Conservation (phyloP, 1,140 invertebrate species). For the Temnothorax longispinosus region DNA sequence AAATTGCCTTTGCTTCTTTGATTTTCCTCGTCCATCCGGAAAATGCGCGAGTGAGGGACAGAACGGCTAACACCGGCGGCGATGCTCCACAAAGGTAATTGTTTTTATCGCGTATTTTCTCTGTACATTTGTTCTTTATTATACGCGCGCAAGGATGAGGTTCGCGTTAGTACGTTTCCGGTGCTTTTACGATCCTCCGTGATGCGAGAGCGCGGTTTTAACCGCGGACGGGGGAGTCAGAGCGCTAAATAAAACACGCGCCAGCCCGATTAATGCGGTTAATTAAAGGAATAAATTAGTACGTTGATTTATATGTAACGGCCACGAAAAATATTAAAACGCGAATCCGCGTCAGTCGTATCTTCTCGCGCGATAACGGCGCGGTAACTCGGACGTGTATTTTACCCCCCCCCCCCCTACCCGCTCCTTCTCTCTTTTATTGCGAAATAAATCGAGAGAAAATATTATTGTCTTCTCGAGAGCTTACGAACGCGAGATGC, state of each 20-base stretch:
- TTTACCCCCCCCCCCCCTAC: neutral
- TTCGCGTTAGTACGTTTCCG: constrained; percentile 37
- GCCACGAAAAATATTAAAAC: constrained; percentile 69
- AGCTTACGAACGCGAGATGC: constrained; percentile 21
- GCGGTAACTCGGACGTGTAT: constrained; percentile 8
- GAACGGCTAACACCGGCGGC: neutral
- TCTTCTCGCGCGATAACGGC: neutral
- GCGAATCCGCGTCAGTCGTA: constrained; percentile 50
- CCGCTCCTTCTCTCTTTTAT: constrained; percentile 52
- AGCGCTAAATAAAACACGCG: constrained; percentile 59
- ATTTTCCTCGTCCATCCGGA: constrained; percentile 23
- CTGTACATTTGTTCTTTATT: constrained; percentile 61
- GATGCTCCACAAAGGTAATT: constrained; percentile 52
- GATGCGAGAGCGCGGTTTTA: constrained; percentile 37
- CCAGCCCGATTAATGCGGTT: constrained; percentile 62
- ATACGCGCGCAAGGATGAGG: constrained; percentile 44
- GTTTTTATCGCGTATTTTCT: constrained; percentile 59
- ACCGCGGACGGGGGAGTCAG: constrained; percentile 53
- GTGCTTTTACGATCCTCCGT: constrained; percentile 39
- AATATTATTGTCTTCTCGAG: constrained; percentile 67
- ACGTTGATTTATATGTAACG: constrained; percentile 65
- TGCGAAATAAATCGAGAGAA: constrained; percentile 66
- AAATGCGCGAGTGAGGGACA: constrained; percentile 13
- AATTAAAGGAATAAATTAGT: constrained; percentile 73
- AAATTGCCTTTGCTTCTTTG: constrained; percentile 47